phyloP scores from a whole-genome alignment of 2,888 invertebrate species.

The Pilophorus perplexus region DNA sequence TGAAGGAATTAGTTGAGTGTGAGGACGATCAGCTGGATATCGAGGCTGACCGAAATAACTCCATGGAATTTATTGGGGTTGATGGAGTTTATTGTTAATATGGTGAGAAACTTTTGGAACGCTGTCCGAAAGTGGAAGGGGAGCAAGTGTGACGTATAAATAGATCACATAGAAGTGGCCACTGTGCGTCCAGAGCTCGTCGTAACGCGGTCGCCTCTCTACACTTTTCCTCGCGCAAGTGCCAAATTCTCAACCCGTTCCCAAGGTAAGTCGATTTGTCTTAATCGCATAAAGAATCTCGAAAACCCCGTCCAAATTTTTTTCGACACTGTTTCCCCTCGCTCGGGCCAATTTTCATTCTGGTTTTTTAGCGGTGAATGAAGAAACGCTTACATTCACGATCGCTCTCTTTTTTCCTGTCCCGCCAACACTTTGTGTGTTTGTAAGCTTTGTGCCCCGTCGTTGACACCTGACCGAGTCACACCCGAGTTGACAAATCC shows the following conservation, averaged over 20 bases:
- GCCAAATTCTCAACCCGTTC: constrained; percentile 17
- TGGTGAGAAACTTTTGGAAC: constrained; percentile 14
- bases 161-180: constrained; percentile 27
- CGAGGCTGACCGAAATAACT: no score
- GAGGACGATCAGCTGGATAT: no score
- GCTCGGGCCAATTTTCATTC: no score
- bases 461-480: no score
- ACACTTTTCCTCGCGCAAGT: constrained; percentile 2
- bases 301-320: not conserved
- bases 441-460: no score
- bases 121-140: constrained; percentile 6
- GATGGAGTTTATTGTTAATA: constrained; percentile 19
- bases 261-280: constrained; percentile 21
- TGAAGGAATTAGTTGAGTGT: no score
- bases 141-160: constrained; percentile 24
- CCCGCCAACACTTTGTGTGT: no score
- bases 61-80: constrained; percentile 19
- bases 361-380: no score
- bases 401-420: no score
- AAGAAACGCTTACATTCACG: no score
- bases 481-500: no score
- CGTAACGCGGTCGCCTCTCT: constrained; percentile 11
- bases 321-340: no score
- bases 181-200: constrained; percentile 25
- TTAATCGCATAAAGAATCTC: constrained; percentile 11